These are phyloP conservation scores for Thera obeliscata DNA, from an alignment of 2,888 invertebrate genomes.

Conservation along the genomic window DNA sequence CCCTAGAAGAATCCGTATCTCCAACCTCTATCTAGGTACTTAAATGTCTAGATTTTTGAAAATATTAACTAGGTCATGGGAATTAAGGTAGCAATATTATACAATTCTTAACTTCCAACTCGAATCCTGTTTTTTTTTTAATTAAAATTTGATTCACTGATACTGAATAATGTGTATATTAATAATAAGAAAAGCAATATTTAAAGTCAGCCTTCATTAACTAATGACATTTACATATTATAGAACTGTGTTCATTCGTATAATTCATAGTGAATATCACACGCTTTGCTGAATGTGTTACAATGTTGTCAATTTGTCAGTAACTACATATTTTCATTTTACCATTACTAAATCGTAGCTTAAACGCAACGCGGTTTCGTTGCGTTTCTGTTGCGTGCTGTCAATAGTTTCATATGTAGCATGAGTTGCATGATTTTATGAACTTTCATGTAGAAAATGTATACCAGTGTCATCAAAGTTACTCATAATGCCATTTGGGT, in stretches of 20 bases:
- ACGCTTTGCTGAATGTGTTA: background rate
- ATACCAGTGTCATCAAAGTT: slow-evolving; percentile 15
- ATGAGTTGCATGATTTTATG: slow-evolving; percentile 61
- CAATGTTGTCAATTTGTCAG: slow-evolving; percentile 6
- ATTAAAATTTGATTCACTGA: too few relatives aligned
- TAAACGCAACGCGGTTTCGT: slow-evolving; percentile 12
- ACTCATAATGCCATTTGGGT: slow-evolving; percentile 45
- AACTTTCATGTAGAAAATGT: background rate
- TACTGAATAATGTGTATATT: too few relatives aligned
- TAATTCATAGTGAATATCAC: background rate
- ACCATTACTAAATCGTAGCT: slow-evolving; percentile 14
- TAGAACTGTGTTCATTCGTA: background rate
- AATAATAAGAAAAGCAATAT: too few relatives aligned
- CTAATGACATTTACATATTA: too few relatives aligned
- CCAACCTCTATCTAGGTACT: too few relatives aligned
- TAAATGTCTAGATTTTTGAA: too few relatives aligned
- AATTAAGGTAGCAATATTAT: too few relatives aligned
- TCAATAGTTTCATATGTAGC: slow-evolving; percentile 47
- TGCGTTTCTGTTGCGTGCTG: slow-evolving; percentile 39
- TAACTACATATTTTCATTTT: slow-evolving; percentile 7
- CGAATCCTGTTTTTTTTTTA: too few relatives aligned
- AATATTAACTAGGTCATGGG: too few relatives aligned
- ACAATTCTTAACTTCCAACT: too few relatives aligned
- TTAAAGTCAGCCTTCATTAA: too few relatives aligned
- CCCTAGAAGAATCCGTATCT: too few relatives aligned